Evolutionary conservation across 2,113 vertebrate species (phyloP).

Genomic region (Odontophorus gujanensis): DNA sequence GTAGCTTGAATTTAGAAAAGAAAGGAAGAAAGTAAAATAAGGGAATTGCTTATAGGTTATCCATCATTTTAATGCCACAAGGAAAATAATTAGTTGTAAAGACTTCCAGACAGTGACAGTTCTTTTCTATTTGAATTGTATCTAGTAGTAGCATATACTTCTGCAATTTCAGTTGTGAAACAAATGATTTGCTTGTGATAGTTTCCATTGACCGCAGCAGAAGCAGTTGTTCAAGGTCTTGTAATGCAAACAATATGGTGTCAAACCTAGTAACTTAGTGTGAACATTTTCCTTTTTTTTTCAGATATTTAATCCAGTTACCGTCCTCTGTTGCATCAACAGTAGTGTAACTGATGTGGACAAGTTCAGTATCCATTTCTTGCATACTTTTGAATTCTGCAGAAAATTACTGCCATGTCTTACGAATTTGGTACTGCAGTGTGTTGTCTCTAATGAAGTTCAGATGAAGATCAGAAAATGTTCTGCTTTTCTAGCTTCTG

Average conservation of each 20-base stretch:
- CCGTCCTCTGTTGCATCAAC: background rate
- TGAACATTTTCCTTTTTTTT: conserved; percentile 19
- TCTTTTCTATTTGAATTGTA: background rate
- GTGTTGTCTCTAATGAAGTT: background rate
- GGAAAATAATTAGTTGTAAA: background rate
- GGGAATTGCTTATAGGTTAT: background rate
- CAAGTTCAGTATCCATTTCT: background rate
- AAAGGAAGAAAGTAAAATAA: background rate
- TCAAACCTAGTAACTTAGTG: background rate
- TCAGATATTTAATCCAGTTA: background rate
- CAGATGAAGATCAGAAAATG: background rate
- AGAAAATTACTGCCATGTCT: background rate
- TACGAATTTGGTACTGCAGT: background rate
- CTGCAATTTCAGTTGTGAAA: background rate
- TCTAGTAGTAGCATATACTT: background rate
- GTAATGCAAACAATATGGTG: background rate
- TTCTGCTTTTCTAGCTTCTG: background rate
- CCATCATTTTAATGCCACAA: background rate
- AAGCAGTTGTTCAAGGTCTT: conserved; percentile 11
- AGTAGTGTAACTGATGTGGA: background rate
- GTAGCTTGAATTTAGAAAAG: background rate
- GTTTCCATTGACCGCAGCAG: background rate
- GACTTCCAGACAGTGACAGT: background rate
- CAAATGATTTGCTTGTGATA: background rate
- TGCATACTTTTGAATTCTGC: background rate